A percentile compares a stretch with the other conserved stretches of the same genome.
These are phyloP conservation scores for Epsilonema sp. DNA, from an alignment of 2,888 invertebrate genomes.

Conservation along the genomic window DNA sequence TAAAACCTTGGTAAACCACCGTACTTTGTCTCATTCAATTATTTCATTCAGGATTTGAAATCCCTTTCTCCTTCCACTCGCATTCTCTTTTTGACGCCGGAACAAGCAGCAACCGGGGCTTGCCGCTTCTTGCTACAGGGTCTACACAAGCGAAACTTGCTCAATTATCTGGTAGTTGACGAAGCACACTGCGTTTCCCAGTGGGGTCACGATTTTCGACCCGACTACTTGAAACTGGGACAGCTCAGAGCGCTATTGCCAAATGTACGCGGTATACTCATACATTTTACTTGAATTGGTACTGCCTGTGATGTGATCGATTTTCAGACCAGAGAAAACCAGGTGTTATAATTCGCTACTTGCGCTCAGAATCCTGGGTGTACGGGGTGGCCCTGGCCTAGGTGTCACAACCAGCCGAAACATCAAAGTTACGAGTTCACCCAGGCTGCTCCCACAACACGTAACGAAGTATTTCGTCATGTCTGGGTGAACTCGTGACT, in stretches of 20 bases:
- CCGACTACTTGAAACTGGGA: slow-evolving; percentile 76
- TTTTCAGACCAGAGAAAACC: not conserved
- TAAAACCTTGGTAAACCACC: too few species aligned
- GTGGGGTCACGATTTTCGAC: slow-evolving; percentile 92
- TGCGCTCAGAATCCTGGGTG: too few species aligned
- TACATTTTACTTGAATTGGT: not conserved
- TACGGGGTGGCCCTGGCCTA: too few species aligned
- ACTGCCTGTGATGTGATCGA: slow-evolving; percentile 9
- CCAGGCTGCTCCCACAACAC: too few species aligned
- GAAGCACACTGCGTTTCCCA: slow-evolving; percentile 95
- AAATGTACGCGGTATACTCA: slow-evolving; percentile 34
- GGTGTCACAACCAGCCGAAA: too few species aligned
- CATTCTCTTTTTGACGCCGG: slow-evolving; percentile 85
- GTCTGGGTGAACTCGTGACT: too few species aligned
- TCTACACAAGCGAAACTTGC: slow-evolving; percentile 50
- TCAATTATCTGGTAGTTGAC: slow-evolving; percentile 79
- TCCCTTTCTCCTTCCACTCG: slow-evolving; percentile 45
- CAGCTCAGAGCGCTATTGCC: slow-evolving; percentile 43
- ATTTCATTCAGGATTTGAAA: slow-evolving; percentile 15
- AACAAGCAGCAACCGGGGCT: slow-evolving; percentile 59
- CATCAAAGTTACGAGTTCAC: too few species aligned
- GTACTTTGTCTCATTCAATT: too few species aligned
- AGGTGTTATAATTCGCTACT: too few species aligned
- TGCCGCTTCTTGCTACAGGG: slow-evolving; percentile 19
- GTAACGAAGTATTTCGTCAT: too few species aligned